phyloP scores from a whole-genome alignment of 2,797 vertebrate species.

The Lepidocolaptes lacrymiger region DNA sequence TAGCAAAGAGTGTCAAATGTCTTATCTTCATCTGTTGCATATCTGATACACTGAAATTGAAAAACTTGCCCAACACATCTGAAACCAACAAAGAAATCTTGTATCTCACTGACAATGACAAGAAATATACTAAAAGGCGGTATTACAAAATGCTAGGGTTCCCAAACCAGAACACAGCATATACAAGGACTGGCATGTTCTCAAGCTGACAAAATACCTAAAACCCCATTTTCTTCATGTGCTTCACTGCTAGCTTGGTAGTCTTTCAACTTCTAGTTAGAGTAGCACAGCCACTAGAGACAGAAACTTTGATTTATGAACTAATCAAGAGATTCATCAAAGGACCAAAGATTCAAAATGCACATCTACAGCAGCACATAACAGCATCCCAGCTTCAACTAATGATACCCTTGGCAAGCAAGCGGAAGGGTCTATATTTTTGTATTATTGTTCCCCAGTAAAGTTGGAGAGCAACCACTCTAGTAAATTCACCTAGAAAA shows the following conservation, averaged over 20 bases:
- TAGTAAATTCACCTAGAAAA: background rate
- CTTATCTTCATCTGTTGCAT: background rate
- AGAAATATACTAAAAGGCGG: background rate
- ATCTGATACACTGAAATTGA: background rate
- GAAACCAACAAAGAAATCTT: background rate
- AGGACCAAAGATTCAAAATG: background rate
- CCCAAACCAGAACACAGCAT: background rate
- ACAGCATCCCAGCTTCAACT: background rate
- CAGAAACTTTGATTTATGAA: background rate
- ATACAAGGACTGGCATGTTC: background rate
- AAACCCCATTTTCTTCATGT: background rate
- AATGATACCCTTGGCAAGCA: background rate
- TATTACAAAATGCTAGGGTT: background rate
- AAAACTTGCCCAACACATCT: background rate
- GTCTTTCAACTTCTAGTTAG: background rate
- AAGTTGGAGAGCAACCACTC: background rate
- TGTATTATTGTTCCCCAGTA: background rate
- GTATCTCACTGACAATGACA: background rate
- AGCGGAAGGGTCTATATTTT: background rate
- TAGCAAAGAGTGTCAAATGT: background rate
- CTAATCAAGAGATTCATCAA: background rate
- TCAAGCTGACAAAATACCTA: background rate
- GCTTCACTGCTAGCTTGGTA: background rate
- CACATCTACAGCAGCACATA: fast-evolving
- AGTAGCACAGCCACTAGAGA: background rate